These are phyloP conservation scores for Poecilia gillii DNA, from an alignment of 2,797 vertebrate species.

Conservation along the genomic window DNA sequence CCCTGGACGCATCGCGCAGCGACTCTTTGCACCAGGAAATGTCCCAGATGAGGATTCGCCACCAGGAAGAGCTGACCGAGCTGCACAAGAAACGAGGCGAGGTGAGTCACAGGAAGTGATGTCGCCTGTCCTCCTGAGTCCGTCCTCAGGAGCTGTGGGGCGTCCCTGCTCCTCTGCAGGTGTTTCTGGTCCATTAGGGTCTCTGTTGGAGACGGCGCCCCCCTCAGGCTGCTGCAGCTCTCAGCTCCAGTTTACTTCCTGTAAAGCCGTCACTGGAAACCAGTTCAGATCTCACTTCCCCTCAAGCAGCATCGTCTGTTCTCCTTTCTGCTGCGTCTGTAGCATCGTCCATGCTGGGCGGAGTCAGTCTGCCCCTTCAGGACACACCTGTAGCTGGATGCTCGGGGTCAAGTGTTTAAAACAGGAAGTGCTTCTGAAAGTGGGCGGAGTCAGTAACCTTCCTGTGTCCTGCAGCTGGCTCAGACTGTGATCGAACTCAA, in stretches of 20 bases:
- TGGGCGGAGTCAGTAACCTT: not conserved
- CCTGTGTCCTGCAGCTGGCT: slow-evolving; percentile 84
- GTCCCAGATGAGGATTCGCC: slow-evolving; percentile 91
- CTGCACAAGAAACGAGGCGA: slow-evolving; percentile 97
- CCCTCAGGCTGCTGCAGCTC: not conserved
- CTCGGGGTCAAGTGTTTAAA: not conserved
- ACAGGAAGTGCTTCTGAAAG: not conserved
- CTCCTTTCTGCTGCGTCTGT: not conserved
- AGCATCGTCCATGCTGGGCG: not conserved
- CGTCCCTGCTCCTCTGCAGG: not conserved
- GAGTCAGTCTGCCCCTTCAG: not conserved
- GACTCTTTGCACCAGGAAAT: slow-evolving; percentile 91
- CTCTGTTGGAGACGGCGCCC: not conserved
- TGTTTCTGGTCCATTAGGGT: not conserved
- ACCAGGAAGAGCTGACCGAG: slow-evolving; percentile 96
- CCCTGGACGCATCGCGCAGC: slow-evolving; percentile 80
- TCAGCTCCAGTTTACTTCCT: not conserved
- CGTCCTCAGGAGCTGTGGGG: not conserved
- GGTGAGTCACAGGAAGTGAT: slow-evolving; percentile 72
- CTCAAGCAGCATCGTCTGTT: not conserved
- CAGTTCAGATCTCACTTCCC: not conserved
- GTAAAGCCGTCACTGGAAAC: not conserved
- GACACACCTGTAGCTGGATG: not conserved
- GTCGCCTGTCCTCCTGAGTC: not conserved
- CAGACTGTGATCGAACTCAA: slow-evolving; percentile 96